Evolutionary conservation across 2,888 invertebrate species (phyloP), one percentile per base, ranked within the genome.

Genomic region (Strigamia maritima): DNA sequence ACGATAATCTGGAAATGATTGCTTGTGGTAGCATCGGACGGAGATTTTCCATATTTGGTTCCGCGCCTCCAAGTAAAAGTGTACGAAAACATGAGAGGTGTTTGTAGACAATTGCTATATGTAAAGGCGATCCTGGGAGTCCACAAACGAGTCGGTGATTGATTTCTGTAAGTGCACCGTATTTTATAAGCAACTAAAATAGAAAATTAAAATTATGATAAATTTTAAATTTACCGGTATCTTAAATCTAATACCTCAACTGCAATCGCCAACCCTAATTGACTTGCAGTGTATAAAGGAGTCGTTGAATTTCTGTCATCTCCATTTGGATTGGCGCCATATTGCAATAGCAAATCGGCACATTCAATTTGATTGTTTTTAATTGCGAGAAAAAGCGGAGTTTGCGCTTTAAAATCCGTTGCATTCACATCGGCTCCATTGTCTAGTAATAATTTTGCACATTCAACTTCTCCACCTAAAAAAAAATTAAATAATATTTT

Each of bases 321-420:
- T 8, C 84, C 84, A 79, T 84, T 82, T 8, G 84, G 83, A 78
- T 82, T 79, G 7, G 84, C 84, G 8, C 83, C 83, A 35, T 80
- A 76, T 79, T 81, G 79, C 22, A 83, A 79, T 10, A 84, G 81
- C 28, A 80, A 74, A 40, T 79, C 35, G 8, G 82, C 81, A 79
- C 83, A 83, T 4, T 81, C 79, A n/a, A 81, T 24, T 77, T 83
- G 82, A n/a, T 82, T 79, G 76, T 83, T 83, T 79, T 83, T 82
- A 16, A 84, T 81, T 6, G 84, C 83, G 14, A 84, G 82, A 79
- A 82, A 83, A 26, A 84, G 80, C 0, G 84, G 83, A 0, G 84
- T 84, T 79, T 84, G 84, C n/a, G 82, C 82, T 79, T 84, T 84
- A 54, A 83, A 80, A 80, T 84, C 84, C 35, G 80, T 74, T 2